Evolutionary conservation across 2,888 invertebrate genomes (phyloP), one percentile per base, ranked within the genome.

Genomic region (Drosophila emarginata): DNA sequence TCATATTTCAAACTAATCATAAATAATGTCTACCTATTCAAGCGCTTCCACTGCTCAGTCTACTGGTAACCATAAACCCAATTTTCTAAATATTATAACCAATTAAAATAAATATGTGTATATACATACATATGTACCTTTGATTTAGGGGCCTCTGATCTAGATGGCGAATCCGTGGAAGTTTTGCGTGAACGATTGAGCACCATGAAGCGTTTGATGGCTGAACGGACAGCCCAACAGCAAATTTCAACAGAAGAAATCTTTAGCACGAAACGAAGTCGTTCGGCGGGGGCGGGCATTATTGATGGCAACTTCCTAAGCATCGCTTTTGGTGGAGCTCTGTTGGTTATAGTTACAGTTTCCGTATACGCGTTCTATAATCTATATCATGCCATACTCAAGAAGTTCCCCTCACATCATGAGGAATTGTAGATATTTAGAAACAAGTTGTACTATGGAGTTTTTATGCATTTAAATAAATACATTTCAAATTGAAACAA

Each of bases 361-460:
- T 96, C 96, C 61, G 93, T 95, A 1, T 97, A 97, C 87, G 97
- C 97, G 0, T 97, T 97, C 90, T 96, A 96, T 83, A 96, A 96
- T 91, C 93, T 97, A 0, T 96, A 95, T 89, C 93, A 94, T 82
- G 96, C 96, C 14, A 95, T 97, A 59, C 90, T 96, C 36, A 97
- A 96, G 92, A 96, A 96, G 91, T 97, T 97, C 85, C 96, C 96
- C 0, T 95, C 96, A 0, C 93, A 93, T 56, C 96, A 97, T 88
- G 96, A 96, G 36, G 97, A 97, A 92, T 92, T 97, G 89, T 97
- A 95, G 94, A 53, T 37, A 32, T 50, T 70, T 40, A 26, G 52
- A 45, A 39, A 23, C 11, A 59, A 40, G 26, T 45, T 62, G 74
- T 58, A 68, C 45, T 1, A 45, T 45, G 53, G 59, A 52, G 45